Percentiles rank a stretch among this genome's conserved stretches.
Conservation (phyloP, 2,888 invertebrate species). For the Leptura quadrifasciata region DNA sequence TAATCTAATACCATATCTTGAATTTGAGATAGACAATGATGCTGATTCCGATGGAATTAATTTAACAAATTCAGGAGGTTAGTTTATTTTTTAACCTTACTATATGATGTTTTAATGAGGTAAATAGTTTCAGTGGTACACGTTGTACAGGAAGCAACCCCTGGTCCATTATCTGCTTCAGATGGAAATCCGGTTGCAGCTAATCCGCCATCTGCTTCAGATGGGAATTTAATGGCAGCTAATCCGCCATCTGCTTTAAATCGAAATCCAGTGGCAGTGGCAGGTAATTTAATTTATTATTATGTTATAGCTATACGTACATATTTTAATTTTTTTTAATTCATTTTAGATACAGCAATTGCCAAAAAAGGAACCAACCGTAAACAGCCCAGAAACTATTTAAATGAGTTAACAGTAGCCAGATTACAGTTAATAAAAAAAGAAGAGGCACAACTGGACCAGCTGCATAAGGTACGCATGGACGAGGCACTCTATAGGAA, state of each 20-base stretch:
- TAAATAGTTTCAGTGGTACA: too few relatives aligned
- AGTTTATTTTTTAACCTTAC: not conserved
- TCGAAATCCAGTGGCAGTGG: too few relatives aligned
- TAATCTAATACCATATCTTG: not conserved
- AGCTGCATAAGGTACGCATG: conserved; percentile 23
- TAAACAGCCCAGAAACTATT: not conserved
- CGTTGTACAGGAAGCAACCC: too few relatives aligned
- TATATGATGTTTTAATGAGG: too few relatives aligned
- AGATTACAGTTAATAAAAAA: conserved; percentile 29
- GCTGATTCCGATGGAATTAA: not conserved
- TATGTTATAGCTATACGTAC: too few relatives aligned
- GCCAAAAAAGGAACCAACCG: not conserved
- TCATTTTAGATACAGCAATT: not conserved
- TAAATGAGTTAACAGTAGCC: conserved; percentile 24
- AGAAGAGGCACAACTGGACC: conserved; percentile 34
- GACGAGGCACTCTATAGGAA: conserved; percentile 35
- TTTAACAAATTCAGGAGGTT: conserved; percentile 1
- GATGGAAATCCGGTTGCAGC: too few relatives aligned
- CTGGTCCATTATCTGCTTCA: too few relatives aligned
- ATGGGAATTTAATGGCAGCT: too few relatives aligned
- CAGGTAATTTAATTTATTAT: too few relatives aligned
- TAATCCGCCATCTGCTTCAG: too few relatives aligned
- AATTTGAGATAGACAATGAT: not conserved
- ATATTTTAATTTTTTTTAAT: too few relatives aligned
- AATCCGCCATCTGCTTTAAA: too few relatives aligned